Conservation (phyloP, 1,140 invertebrate species). For the Sycophila sp. region DNA sequence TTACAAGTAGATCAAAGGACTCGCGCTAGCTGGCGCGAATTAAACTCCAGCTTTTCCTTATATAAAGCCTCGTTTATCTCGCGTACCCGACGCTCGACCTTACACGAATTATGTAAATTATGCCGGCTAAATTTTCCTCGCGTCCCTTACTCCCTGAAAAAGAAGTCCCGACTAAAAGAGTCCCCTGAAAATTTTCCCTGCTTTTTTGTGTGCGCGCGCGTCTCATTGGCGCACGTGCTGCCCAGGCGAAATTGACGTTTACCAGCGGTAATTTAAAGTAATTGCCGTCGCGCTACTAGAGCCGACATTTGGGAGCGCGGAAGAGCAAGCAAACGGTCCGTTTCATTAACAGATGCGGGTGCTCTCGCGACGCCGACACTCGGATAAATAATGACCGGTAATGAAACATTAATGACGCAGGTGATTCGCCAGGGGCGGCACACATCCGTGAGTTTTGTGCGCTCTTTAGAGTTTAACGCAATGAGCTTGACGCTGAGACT, state of each 20-base stretch:
- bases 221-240: neutral
- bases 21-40: neutral
- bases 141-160: neutral
- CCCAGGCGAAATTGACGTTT: neutral
- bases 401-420: slow-evolving; percentile 55
- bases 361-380: neutral
- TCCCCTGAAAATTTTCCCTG: neutral
- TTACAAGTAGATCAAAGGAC: neutral
- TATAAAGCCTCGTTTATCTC: neutral
- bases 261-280: slow-evolving; percentile 42
- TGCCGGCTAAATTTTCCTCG: neutral
- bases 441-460: neutral
- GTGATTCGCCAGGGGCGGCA: slow-evolving; percentile 43
- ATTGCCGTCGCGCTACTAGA: slow-evolving; percentile 39
- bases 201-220: too few species aligned
- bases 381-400: slow-evolving; percentile 53
- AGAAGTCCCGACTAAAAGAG: neutral
- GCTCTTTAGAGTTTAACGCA: neutral
- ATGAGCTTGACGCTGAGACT: too few species aligned
- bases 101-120: slow-evolving; percentile 2
- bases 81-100: neutral
- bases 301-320: slow-evolving; percentile 21
- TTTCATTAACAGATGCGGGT: slow-evolving; percentile 48
- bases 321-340: slow-evolving; percentile 32
- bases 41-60: neutral